Conservation (phyloP, 2,888 invertebrate genomes). For the Neoaliturus tenellus region DNA sequence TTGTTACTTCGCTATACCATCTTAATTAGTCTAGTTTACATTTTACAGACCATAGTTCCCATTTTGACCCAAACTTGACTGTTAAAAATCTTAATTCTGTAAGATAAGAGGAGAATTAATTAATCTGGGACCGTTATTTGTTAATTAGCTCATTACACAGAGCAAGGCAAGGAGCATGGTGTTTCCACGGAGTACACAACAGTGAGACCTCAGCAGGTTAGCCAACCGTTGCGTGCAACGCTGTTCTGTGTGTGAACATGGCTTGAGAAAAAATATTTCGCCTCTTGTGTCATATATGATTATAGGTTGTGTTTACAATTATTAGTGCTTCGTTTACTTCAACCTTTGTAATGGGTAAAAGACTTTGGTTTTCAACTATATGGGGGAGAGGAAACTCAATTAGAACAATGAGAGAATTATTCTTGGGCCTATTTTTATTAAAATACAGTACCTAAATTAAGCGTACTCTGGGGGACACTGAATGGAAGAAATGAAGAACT, state of each 20-base stretch:
- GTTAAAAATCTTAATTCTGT: background rate
- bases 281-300: background rate
- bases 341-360: too few species aligned
- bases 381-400: too few species aligned
- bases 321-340: background rate
- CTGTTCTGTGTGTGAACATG: background rate
- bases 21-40: too few species aligned
- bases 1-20: too few species aligned
- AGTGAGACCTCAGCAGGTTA: background rate
- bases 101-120: background rate
- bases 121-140: slow-evolving; percentile 10
- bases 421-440: too few species aligned
- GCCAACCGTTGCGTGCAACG: slow-evolving; percentile 6
- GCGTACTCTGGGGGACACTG: too few species aligned
- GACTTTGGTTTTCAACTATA: too few species aligned
- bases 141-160: slow-evolving; percentile 33
- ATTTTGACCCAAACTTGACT: background rate
- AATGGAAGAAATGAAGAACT: too few species aligned
- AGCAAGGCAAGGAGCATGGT: slow-evolving; percentile 1
- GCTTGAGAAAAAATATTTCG: slow-evolving; percentile 3
- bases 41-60: too few species aligned
- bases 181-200: slow-evolving; percentile 9
- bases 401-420: too few species aligned
- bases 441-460: too few species aligned
- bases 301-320: background rate